Conservation (phyloP, 2,113 vertebrate genomes). For the Hippocampus mohnikei region DNA sequence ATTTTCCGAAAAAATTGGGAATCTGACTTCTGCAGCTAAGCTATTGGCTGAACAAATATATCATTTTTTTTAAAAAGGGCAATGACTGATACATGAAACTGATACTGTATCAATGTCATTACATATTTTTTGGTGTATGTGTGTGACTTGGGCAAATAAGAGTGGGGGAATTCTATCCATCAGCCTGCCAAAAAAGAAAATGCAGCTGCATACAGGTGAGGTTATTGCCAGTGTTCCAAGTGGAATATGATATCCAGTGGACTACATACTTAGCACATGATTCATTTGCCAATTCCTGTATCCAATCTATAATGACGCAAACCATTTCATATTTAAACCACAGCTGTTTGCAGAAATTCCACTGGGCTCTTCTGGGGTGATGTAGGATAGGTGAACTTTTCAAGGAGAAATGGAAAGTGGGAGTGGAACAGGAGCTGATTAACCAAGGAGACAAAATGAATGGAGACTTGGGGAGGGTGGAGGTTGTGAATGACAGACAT, state of each 20-base stretch:
- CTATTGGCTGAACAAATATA: not conserved
- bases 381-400: conserved; percentile 18
- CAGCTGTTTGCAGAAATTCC: conserved; percentile 5
- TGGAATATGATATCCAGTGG: not conserved
- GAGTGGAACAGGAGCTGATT: conserved; percentile 21
- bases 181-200: not conserved
- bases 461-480: conserved; percentile 6
- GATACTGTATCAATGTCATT: not conserved
- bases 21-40: not conserved
- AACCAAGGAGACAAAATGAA: conserved; percentile 27
- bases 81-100: not conserved
- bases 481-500: conserved; percentile 17
- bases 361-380: conserved; percentile 42
- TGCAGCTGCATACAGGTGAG: not conserved
- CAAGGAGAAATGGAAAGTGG: conserved; percentile 30
- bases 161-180: conserved; percentile 4
- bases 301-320: conserved; percentile 1
- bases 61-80: not conserved
- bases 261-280: conserved; percentile 4
- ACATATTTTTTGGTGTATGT: not conserved
- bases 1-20: not conserved
- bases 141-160: not conserved
- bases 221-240: not conserved
- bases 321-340: not conserved
- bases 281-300: conserved; percentile 5